phyloP scores from a whole-genome alignment of 92 coral and sea anemone species.

The Parazoanthus atlanticus region DNA sequence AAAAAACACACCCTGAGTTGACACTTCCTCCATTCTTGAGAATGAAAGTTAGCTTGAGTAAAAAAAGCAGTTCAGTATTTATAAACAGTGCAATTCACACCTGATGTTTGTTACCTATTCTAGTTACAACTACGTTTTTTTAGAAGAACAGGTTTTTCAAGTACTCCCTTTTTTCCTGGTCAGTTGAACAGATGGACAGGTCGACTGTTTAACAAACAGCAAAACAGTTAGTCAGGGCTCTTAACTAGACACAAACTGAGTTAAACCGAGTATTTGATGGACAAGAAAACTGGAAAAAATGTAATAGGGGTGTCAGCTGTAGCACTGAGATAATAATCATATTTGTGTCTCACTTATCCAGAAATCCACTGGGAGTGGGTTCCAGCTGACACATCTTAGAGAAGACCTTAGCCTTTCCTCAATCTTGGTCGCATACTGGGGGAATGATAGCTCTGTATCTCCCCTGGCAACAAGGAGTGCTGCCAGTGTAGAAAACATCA shows the following conservation, averaged over 20 bases:
- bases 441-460: slow-evolving; percentile 66
- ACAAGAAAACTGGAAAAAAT: background rate
- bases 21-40: too few species aligned
- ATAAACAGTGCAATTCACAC: too few species aligned
- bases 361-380: slow-evolving; percentile 83
- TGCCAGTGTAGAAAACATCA: slow-evolving; percentile 61
- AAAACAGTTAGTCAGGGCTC: too few species aligned
- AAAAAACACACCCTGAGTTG: too few species aligned
- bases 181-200: too few species aligned
- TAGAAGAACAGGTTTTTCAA: too few species aligned
- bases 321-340: background rate
- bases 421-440: slow-evolving; percentile 68
- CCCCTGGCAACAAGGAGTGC: slow-evolving; percentile 85
- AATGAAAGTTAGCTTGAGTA: too few species aligned
- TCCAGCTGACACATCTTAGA: slow-evolving; percentile 82
- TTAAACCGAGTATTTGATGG: background rate
- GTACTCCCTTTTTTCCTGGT: too few species aligned
- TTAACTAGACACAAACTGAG: background rate
- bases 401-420: slow-evolving; percentile 69
- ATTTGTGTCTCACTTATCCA: slow-evolving; percentile 77
- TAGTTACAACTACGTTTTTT: too few species aligned
- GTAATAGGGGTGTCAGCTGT: background rate
- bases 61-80: too few species aligned
- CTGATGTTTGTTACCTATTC: too few species aligned
- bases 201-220: too few species aligned